These are phyloP conservation scores for Andrena trimmerana DNA, from an alignment of 2,888 invertebrate genomes.

Conservation along the genomic window DNA sequence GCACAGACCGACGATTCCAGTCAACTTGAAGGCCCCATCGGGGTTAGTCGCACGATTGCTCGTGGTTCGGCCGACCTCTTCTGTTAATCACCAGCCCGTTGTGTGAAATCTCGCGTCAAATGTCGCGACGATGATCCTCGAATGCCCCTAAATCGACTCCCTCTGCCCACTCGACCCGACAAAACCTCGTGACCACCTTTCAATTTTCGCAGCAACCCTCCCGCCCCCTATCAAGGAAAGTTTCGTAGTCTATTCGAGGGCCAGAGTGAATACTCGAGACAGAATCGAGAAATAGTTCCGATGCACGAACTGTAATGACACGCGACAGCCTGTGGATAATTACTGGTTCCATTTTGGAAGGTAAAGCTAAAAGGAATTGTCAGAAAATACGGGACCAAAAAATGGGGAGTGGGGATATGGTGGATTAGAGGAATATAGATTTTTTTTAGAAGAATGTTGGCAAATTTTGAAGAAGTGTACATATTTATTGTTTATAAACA, in stretches of 20 bases:
- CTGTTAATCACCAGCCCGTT: constrained; percentile 57
- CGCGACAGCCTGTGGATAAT: background rate
- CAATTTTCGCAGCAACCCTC: constrained; percentile 2
- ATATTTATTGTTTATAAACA: too few species aligned
- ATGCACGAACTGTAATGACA: background rate
- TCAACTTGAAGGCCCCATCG: constrained; percentile 33
- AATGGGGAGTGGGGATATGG: background rate
- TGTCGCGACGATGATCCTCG: constrained; percentile 26
- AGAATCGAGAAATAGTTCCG: constrained; percentile 37
- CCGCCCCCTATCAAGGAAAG: background rate
- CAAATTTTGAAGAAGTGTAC: too few species aligned
- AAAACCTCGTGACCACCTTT: constrained; percentile 23
- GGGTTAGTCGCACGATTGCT: constrained; percentile 33
- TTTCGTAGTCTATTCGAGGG: background rate
- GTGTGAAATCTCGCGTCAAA: constrained; percentile 36
- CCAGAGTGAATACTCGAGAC: background rate
- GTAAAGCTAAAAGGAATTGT: background rate
- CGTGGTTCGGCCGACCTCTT: constrained; percentile 43
- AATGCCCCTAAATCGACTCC: constrained; percentile 35
- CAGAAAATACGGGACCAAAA: background rate
- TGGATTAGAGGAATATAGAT: background rate
- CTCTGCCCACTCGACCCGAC: constrained; percentile 37
- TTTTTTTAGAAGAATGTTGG: background rate
- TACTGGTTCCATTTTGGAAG: background rate
- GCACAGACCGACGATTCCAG: constrained; percentile 11